phyloP scores from a whole-genome alignment of 2,888 invertebrate genomes.

The Lottia gigantea region DNA sequence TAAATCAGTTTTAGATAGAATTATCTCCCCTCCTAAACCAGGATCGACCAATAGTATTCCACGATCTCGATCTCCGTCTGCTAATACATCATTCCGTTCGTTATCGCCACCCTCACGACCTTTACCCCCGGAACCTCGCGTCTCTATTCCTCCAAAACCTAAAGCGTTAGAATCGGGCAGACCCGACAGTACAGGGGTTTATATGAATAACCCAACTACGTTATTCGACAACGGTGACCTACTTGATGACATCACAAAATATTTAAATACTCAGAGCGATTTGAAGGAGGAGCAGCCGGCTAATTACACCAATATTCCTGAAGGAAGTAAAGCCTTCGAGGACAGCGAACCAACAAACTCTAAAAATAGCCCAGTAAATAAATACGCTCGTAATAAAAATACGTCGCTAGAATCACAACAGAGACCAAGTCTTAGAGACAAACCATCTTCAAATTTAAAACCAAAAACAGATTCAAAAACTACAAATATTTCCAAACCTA shows the following conservation, averaged over 20 bases:
- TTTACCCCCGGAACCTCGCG: neutral
- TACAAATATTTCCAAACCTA: neutral
- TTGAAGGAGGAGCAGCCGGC: neutral
- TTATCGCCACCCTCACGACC: neutral
- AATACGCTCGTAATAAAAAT: neutral
- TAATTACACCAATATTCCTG: neutral
- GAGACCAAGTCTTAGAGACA: neutral
- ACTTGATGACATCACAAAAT: neutral
- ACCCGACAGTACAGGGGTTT: neutral
- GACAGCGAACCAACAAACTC: neutral
- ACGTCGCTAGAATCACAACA: neutral
- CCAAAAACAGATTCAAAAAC: neutral
- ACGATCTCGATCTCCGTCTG: conserved; percentile 12
- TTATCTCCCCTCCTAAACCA: conserved; percentile 22
- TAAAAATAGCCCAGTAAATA: neutral
- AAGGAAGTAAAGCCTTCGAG: neutral
- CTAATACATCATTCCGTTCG: conserved; percentile 11
- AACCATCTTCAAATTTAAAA: neutral
- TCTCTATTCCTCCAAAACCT: neutral
- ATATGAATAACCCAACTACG: neutral
- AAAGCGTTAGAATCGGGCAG: neutral
- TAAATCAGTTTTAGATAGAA: conserved; percentile 7
- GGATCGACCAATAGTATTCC: conserved; percentile 9
- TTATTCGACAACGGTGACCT: neutral
- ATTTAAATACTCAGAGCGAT: neutral